Conservation (phyloP, 2,888 invertebrate species). For the Alsophila aescularia region DNA sequence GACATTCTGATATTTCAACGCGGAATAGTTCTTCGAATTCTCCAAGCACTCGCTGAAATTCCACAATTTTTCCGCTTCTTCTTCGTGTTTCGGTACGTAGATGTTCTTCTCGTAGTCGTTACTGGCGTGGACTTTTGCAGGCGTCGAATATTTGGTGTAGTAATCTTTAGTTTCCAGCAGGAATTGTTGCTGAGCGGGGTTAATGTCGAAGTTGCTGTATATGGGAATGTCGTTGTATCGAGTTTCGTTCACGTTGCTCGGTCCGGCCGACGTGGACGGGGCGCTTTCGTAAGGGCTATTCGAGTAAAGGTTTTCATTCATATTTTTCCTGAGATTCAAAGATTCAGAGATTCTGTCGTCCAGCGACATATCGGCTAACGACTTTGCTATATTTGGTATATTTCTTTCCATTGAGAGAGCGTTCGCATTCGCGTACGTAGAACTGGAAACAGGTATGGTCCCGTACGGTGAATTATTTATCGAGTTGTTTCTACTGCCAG, state of each 20-base stretch:
- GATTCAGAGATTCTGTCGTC: constrained; percentile 80
- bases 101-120: constrained; percentile 77
- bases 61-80: constrained; percentile 66
- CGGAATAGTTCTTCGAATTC: constrained; percentile 76
- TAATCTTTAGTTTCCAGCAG: constrained; percentile 75
- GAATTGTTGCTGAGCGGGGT: constrained; percentile 66
- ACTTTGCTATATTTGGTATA: constrained; percentile 44
- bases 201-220: constrained; percentile 68
- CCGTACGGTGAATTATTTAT: constrained; percentile 52
- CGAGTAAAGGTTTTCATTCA: constrained; percentile 67
- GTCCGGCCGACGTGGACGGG: constrained; percentile 47
- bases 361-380: constrained; percentile 69
- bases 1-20: constrained; percentile 71
- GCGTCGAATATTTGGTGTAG: constrained; percentile 72
- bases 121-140: constrained; percentile 49
- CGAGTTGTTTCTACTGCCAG: constrained; percentile 48
- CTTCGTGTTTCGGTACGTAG: constrained; percentile 71
- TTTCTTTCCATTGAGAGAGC: constrained; percentile 56
- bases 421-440: constrained; percentile 52
- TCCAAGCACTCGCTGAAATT: constrained; percentile 71
- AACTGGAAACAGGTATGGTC: constrained; percentile 41
- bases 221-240: constrained; percentile 64
- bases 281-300: constrained; percentile 51
- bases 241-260: constrained; percentile 41
- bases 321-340: constrained; percentile 75